Evolutionary conservation across 2,888 invertebrate genomes (phyloP).

Genomic region (Atherix ibis): DNA sequence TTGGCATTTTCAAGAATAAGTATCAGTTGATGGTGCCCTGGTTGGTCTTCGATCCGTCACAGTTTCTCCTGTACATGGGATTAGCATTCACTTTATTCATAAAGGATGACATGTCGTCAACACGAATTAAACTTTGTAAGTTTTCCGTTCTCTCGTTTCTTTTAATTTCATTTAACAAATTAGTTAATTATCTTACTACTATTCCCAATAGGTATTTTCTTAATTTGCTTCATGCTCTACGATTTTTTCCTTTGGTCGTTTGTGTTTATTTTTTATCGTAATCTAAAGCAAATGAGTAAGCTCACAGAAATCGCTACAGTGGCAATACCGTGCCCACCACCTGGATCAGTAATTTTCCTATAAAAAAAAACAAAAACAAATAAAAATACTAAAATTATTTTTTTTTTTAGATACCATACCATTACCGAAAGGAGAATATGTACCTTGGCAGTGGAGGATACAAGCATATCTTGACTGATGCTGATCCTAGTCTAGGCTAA

Average conservation of each 20-base stretch:
- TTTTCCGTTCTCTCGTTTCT: constrained; percentile 1
- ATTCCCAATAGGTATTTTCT: constrained; percentile 24
- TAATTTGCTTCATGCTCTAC: constrained; percentile 21
- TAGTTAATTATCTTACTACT: too few species aligned
- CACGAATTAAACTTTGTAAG: too few species aligned
- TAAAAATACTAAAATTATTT: constrained; percentile 1
- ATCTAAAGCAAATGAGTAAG: constrained; percentile 28
- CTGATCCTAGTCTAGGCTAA: constrained; percentile 6
- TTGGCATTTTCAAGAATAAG: constrained; percentile 27
- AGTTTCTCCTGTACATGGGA: too few species aligned
- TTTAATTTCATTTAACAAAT: too few species aligned
- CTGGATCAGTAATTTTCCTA: constrained; percentile 23
- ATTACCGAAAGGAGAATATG: constrained; percentile 31
- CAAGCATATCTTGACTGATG: constrained; percentile 28
- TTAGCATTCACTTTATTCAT: constrained; percentile 21
- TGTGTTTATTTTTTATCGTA: constrained; percentile 27
- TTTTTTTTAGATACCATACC: constrained; percentile 25
- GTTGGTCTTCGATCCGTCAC: constrained; percentile 27
- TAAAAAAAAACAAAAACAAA: not conserved
- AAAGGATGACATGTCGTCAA: too few species aligned
- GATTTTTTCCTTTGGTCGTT: constrained; percentile 28
- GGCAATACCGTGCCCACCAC: constrained; percentile 31
- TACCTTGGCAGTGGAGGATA: constrained; percentile 31
- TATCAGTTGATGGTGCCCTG: constrained; percentile 27
- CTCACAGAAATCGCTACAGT: constrained; percentile 31